These are phyloP conservation scores for Thecocarcelia acutangulata DNA, from an alignment of 2,888 invertebrate genomes.

Conservation along the genomic window DNA sequence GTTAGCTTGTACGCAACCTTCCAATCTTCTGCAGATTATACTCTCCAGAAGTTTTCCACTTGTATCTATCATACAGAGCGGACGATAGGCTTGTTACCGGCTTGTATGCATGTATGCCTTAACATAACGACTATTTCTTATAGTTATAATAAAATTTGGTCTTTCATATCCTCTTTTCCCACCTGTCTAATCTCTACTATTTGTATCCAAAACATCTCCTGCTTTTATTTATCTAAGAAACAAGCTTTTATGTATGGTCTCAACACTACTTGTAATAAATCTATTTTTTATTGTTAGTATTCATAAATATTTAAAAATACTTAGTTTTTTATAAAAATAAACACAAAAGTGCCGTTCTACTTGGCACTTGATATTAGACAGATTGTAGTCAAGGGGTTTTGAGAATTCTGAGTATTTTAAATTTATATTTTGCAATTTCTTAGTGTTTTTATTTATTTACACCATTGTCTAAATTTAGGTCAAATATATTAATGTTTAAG, in stretches of 20 bases:
- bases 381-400: constrained; percentile 47
- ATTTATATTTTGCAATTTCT: background rate
- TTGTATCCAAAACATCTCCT: no score
- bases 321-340: constrained; percentile 46
- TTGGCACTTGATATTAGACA: constrained; percentile 63
- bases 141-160: no score
- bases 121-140: no score
- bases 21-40: no score
- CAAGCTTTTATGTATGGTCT: constrained; percentile 2
- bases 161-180: no score
- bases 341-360: constrained; percentile 60
- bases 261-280: constrained; percentile 1
- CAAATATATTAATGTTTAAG: constrained; percentile 18
- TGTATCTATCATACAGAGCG: no score
- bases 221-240: background rate
- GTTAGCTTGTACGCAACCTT: no score
- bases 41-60: no score
- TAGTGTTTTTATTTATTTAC: constrained; percentile 22
- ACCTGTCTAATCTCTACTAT: no score
- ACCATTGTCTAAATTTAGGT: constrained; percentile 49
- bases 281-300: constrained; percentile 24
- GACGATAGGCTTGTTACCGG: no score
- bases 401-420: constrained; percentile 28
- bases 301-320: constrained; percentile 38
- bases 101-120: no score